Conservation (phyloP, 2,888 invertebrate genomes). For the Phoenoteleia sp. region DNA sequence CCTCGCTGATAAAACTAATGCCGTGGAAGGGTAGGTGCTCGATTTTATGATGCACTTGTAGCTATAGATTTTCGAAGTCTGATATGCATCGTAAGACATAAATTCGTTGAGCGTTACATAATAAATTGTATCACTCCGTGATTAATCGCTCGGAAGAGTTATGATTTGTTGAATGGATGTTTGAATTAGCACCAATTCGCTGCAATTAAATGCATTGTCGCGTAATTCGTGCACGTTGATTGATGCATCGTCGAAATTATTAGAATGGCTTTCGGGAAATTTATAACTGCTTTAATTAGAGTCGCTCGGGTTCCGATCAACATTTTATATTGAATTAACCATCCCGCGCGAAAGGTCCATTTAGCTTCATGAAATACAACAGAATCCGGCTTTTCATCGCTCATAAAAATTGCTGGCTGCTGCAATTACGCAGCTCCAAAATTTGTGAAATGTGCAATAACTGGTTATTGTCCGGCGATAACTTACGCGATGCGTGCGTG, state of each 20-base stretch:
- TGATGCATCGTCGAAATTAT: constrained; percentile 10
- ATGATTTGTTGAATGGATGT: constrained; percentile 11
- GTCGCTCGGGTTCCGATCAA: constrained; percentile 28
- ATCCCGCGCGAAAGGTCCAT: constrained; percentile 38
- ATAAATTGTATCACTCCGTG: constrained; percentile 53
- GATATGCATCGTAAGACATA: constrained; percentile 57
- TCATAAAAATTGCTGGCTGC: constrained; percentile 65
- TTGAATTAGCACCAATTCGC: constrained; percentile 4
- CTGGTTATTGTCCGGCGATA: constrained; percentile 58
- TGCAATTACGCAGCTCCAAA: constrained; percentile 64
- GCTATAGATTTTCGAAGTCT: constrained; percentile 62
- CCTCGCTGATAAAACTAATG: constrained; percentile 70
- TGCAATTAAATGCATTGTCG: constrained; percentile 24
- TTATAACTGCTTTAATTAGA: constrained; percentile 52
- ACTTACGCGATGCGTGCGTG: constrained; percentile 47
- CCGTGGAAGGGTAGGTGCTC: constrained; percentile 61
- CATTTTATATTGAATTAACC: constrained; percentile 52
- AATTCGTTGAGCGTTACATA: constrained; percentile 44
- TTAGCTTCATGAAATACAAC: constrained; percentile 50
- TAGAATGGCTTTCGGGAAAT: constrained; percentile 25
- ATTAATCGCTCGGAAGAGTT: constrained; percentile 31
- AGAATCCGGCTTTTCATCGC: constrained; percentile 60
- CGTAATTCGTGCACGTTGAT: constrained; percentile 31
- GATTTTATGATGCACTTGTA: constrained; percentile 63
- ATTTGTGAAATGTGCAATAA: constrained; percentile 70